Evolutionary conservation across 1,140 invertebrate species (phyloP).

Genomic region (Lepidurus couesii): DNA sequence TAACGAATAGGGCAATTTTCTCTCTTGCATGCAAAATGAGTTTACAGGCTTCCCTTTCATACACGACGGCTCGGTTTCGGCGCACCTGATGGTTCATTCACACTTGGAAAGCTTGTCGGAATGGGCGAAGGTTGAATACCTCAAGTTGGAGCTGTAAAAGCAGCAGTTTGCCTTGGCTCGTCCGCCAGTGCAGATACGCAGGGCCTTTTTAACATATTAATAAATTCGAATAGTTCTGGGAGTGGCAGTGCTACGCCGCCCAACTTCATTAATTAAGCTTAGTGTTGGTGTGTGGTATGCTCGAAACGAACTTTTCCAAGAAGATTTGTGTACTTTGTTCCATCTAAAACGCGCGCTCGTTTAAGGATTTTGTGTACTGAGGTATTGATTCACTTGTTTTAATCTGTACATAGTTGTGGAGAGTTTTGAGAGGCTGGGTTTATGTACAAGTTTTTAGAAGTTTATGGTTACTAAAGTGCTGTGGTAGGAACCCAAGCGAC

Average conservation of each 20-base stretch:
- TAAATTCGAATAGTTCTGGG: neutral
- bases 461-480: too few species aligned
- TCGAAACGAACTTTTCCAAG: neutral
- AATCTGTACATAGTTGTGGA: too few species aligned
- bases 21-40: neutral
- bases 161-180: constrained; percentile 17
- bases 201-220: neutral
- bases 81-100: neutral
- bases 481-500: too few species aligned
- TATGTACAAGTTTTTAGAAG: too few species aligned
- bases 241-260: neutral
- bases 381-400: too few species aligned
- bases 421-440: too few species aligned
- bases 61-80: neutral
- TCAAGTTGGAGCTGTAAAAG: constrained; percentile 5
- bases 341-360: neutral
- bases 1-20: neutral
- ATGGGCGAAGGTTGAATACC: constrained; percentile 17
- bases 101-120: neutral
- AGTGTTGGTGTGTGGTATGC: neutral
- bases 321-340: neutral
- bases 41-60: neutral
- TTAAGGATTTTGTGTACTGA: too few species aligned
- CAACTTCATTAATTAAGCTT: constrained; percentile 3
- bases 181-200: neutral